phyloP scores from a whole-genome alignment of 2,888 invertebrate genomes.

The Heliconius charithonia region DNA sequence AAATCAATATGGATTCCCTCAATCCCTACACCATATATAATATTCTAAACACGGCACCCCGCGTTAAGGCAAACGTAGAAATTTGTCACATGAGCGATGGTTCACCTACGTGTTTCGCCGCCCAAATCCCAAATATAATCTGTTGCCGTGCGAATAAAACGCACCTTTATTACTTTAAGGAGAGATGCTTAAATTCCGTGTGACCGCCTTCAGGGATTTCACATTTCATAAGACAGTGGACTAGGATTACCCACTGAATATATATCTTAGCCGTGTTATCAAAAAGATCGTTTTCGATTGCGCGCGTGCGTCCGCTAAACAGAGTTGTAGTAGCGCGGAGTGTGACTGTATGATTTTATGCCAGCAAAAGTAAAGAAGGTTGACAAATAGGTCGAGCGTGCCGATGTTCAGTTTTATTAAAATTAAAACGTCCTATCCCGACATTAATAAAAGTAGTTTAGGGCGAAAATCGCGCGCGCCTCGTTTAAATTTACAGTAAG shows the following conservation, averaged over 20 bases:
- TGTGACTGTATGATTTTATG: constrained; percentile 81
- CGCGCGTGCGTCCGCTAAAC: constrained; percentile 54
- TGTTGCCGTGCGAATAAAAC: constrained; percentile 77
- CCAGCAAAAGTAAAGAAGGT: constrained; percentile 83
- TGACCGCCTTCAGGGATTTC: constrained; percentile 69
- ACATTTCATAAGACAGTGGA: constrained; percentile 71
- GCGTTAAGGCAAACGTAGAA: constrained; percentile 84
- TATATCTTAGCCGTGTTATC: constrained; percentile 76
- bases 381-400: constrained; percentile 83
- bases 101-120: constrained; percentile 82
- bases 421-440: constrained; percentile 80
- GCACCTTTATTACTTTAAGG: constrained; percentile 83
- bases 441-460: constrained; percentile 76
- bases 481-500: constrained; percentile 71
- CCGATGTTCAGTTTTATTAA: constrained; percentile 83
- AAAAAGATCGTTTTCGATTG: constrained; percentile 74
- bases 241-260: constrained; percentile 74
- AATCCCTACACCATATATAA: constrained; percentile 70
- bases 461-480: constrained; percentile 69
- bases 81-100: constrained; percentile 85
- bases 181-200: constrained; percentile 79
- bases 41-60: constrained; percentile 81
- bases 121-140: constrained; percentile 82
- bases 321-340: constrained; percentile 68
- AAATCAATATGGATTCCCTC: constrained; percentile 76